phyloP scores from a whole-genome alignment of 2,797 vertebrate genomes.

The Heterohyrax brucei region DNA sequence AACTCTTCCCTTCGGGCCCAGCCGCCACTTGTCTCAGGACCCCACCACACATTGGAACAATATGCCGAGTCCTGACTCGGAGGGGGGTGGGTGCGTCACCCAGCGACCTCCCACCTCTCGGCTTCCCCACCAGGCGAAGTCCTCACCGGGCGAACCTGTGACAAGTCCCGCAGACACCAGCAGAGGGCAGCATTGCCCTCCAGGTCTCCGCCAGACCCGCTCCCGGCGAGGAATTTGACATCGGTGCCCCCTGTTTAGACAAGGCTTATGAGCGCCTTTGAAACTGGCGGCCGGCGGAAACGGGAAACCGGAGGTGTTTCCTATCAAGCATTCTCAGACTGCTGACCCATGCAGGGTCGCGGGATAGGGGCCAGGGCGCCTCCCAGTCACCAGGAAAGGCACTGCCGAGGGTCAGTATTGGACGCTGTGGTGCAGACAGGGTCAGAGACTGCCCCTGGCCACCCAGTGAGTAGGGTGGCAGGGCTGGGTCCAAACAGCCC shows the following conservation, averaged over 20 bases:
- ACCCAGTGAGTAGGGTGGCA: neutral
- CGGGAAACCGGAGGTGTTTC: neutral
- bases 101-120: neutral
- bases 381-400: neutral
- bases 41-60: neutral
- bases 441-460: neutral
- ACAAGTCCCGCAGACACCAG: slow-evolving; percentile 69
- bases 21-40: neutral
- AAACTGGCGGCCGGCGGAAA: neutral
- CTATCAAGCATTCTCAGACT: neutral
- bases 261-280: neutral
- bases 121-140: neutral
- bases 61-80: neutral
- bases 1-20: neutral
- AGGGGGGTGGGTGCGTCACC: neutral
- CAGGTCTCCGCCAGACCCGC: neutral
- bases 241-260: neutral
- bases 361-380: neutral
- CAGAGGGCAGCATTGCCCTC: slow-evolving; percentile 84
- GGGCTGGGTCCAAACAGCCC: neutral
- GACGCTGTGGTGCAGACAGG: neutral
- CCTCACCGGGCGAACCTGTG: accelerated
- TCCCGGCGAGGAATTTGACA: slow-evolving; percentile 68
- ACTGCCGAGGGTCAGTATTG: neutral
- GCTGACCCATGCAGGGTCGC: neutral